phyloP scores from a whole-genome alignment of 2,888 invertebrate species.

The Timema podura region DNA sequence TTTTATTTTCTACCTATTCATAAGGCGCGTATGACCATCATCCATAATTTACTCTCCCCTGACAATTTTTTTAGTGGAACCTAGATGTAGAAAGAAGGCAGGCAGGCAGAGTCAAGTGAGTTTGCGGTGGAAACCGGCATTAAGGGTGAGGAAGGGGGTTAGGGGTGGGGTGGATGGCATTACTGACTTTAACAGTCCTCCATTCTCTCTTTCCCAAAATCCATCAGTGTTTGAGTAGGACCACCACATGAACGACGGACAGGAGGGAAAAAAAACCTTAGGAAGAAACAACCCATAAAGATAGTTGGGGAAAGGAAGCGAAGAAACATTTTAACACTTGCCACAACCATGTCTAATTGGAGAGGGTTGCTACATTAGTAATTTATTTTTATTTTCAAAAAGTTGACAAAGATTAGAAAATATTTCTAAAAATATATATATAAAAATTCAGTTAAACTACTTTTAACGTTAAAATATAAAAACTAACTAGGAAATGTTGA shows the following conservation, averaged over 20 bases:
- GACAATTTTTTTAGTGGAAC: too few species aligned
- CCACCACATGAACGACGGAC: conserved; percentile 19
- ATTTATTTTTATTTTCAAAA: too few species aligned
- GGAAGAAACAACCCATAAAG: neutral
- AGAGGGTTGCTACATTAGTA: conserved; percentile 3
- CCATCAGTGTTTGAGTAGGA: conserved; percentile 20
- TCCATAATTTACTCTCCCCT: too few species aligned
- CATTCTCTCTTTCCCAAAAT: conserved; percentile 25
- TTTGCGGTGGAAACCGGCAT: conserved; percentile 6
- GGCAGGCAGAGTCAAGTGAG: conserved; percentile 9
- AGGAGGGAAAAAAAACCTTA: neutral
- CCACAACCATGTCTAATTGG: conserved; percentile 17
- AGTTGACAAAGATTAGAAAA: too few species aligned
- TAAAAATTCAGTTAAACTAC: too few species aligned
- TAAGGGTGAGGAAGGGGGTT: neutral
- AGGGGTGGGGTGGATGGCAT: neutral
- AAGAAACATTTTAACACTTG: conserved; percentile 6
- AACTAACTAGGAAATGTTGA: too few species aligned
- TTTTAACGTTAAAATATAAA: too few species aligned
- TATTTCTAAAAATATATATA: too few species aligned
- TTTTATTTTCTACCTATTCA: too few species aligned
- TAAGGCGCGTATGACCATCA: too few species aligned
- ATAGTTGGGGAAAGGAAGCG: neutral
- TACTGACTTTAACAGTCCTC: conserved; percentile 21
- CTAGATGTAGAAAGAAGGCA: too few species aligned